These are phyloP conservation scores for Octopus sinensis DNA, from an alignment of 1,140 invertebrate species.

Conservation along the genomic window DNA sequence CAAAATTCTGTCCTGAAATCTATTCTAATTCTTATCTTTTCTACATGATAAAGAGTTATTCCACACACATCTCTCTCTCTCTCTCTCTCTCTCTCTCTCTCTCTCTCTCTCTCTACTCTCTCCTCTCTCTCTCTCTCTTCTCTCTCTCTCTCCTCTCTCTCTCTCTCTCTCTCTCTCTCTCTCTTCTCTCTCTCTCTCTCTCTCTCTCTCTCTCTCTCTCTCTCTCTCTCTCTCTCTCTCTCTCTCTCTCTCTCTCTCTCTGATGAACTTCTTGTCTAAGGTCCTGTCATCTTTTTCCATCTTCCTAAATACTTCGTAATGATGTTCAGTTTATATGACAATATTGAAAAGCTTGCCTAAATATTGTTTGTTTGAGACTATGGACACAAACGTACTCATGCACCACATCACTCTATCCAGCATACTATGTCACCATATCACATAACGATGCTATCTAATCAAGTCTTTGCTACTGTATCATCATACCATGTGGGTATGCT, in stretches of 20 bases:
- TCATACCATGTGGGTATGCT: too few relatives aligned
- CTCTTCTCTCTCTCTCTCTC: not conserved
- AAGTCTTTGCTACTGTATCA: too few relatives aligned
- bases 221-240: not conserved
- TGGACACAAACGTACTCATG: too few relatives aligned
- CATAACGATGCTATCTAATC: too few relatives aligned
- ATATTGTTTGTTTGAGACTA: too few relatives aligned
- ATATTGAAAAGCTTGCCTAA: too few relatives aligned
- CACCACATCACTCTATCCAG: too few relatives aligned
- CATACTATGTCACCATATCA: too few relatives aligned
- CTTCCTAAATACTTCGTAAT: too few relatives aligned
- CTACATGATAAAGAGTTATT: not conserved
- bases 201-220: not conserved
- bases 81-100: not conserved
- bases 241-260: not conserved
- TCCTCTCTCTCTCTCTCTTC: not conserved
- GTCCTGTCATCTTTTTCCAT: too few relatives aligned
- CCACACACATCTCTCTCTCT: not conserved
- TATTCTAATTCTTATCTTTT: not conserved
- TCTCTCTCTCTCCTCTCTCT: not conserved
- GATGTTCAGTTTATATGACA: too few relatives aligned
- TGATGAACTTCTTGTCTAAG: not conserved
- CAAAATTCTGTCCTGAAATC: not conserved
- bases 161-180: not conserved
- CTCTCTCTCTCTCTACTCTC: not conserved